Base-by-base conservation (phyloP, 2,113 vertebrate species). In the Percina caprodes region DNA sequence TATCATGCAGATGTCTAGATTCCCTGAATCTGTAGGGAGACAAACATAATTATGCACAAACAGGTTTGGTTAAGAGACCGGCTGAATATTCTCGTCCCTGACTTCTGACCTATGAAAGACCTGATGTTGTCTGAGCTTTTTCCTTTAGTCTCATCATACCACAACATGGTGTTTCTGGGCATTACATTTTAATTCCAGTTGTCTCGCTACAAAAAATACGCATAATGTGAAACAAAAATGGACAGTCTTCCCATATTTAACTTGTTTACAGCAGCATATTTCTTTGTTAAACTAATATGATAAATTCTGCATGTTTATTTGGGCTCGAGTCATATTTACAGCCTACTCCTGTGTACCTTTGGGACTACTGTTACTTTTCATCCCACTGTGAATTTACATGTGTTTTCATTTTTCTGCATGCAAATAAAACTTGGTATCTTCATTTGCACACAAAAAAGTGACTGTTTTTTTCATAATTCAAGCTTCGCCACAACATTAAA, bases 341-440 rank as follows among this genome's bases (percentile, higher is more conserved):
- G 39, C 39, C 39, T 39, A 10, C 39, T 10, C 23, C 18, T 46
- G 39, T 62, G 23, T 35, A 30, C 12, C 6, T 83, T 19, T 21
- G 24, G 56, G 74, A 84, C 48, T 69, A 16, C 33, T 84, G 74
- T 79, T 89, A 66, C 74, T 79, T 48, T 55, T 69, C 73, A 71
- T 82, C 48, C 45, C 52, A 83, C 66, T 87, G 70, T 90, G 86
- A 87, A 80, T 67, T 72, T 52, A 52, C 13, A 83, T 48, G 42
- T 58, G 60, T 79, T 76, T 30, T 49, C 0, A 60, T 15, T 86
- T 73, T 65, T 74, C 68, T 83, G 24, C 16, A 49, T 76, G 63
- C 35, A 49, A 87, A 88, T 80, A 82, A 88, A 88, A 45, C 54
- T 0, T 13, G 42, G 0, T 8, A 0, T 55, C 9, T 16, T 62